Evolutionary conservation across 2,888 invertebrate species (phyloP).

Genomic region (Clivina fossor): DNA sequence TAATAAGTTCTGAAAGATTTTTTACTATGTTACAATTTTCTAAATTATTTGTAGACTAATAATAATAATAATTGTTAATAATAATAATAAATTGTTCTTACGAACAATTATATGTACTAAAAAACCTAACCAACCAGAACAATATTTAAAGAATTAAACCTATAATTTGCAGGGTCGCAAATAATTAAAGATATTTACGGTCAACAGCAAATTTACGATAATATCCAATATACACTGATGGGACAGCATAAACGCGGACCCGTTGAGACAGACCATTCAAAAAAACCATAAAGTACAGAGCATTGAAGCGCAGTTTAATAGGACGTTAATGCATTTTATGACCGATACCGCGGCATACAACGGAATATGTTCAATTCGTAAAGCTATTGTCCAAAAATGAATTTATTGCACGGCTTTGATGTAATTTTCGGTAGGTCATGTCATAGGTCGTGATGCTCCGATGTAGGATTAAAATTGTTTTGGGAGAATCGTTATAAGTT

Average conservation of each 20-base stretch:
- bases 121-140: too few species aligned
- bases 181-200: constrained; percentile 26
- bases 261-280: not conserved
- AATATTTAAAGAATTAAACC: too few species aligned
- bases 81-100: too few species aligned
- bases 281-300: constrained; percentile 26
- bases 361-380: constrained; percentile 19
- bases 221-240: constrained; percentile 3
- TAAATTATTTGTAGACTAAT: too few species aligned
- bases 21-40: too few species aligned
- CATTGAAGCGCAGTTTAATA: constrained; percentile 31
- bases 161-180: constrained; percentile 16
- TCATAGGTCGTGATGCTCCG: not conserved
- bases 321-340: constrained; percentile 31
- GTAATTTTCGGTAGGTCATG: constrained; percentile 18
- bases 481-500: too few species aligned
- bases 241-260: not conserved
- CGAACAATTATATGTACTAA: too few species aligned
- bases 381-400: constrained; percentile 17
- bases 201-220: constrained; percentile 22
- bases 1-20: too few species aligned
- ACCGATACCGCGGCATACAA: constrained; percentile 5
- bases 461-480: too few species aligned
- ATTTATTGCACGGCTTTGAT: constrained; percentile 18
- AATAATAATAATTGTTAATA: too few species aligned